Percentiles rank a stretch among this genome's conserved stretches.
These are phyloP conservation scores for Falco naumanni DNA, from an alignment of 2,797 vertebrate species.

Conservation along the genomic window DNA sequence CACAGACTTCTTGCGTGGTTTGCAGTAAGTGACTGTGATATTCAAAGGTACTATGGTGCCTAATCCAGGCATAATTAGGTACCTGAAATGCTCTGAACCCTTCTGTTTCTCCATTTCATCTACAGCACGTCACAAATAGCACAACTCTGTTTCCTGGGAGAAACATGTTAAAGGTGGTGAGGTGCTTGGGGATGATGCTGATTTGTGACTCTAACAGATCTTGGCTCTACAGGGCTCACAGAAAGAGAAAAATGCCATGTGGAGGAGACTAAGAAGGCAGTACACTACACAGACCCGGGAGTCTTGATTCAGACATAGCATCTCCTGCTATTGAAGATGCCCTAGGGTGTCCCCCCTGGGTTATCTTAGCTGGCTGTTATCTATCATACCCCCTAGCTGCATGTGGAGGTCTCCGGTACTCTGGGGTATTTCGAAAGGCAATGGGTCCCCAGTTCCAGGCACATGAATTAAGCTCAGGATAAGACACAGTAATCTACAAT, in stretches of 20 bases:
- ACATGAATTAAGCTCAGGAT: background rate
- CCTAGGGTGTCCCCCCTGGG: background rate
- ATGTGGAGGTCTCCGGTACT: background rate
- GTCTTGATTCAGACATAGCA: background rate
- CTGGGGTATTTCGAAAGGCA: background rate
- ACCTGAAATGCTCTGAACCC: background rate
- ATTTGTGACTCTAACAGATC: background rate
- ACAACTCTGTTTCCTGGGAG: background rate
- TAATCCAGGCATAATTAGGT: background rate
- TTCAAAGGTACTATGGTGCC: background rate
- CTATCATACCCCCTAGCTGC: background rate
- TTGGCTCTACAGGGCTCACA: background rate
- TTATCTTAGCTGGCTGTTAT: background rate
- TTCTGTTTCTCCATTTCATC: background rate
- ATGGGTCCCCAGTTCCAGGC: background rate
- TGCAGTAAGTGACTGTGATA: background rate
- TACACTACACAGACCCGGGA: background rate
- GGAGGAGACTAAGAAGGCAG: background rate
- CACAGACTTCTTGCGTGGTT: background rate
- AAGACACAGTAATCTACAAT: background rate
- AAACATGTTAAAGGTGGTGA: background rate
- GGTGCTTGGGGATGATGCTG: background rate
- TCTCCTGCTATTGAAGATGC: background rate
- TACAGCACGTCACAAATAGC: background rate
- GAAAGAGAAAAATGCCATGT: background rate